Evolutionary conservation across 35 echinoderm and acorn worm species (phyloP), one percentile per base, ranked within the genome.

Genomic region (Chiridota heheva): DNA sequence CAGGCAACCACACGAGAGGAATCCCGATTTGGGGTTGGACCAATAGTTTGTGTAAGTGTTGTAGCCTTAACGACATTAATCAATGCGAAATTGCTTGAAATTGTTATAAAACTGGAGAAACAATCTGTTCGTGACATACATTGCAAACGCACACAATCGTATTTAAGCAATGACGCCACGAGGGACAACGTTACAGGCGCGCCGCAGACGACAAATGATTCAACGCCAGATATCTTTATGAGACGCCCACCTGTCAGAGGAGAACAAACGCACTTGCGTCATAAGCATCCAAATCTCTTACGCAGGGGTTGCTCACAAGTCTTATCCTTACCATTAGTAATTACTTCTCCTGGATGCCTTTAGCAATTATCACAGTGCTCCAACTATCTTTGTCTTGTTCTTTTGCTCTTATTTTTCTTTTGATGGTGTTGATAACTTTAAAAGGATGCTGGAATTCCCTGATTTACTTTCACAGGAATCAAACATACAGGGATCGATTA

Each of bases 261-360:
- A 7, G 7, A 60, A 22, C 55, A 3, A 28, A 22, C 33, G 26
- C 58, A 5, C 58, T 5, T 60, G 20, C 4, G 58, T 5, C 1
- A 3, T 60, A 31, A 60, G 26, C 24, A 24, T 28, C 2, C 33
- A 28, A 60, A 60, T 2, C 58, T 31, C 8, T 6, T 31, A 60
- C 0, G 6, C 0, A 74, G n/a, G 70, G 70, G 22, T 74, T 74
- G 20, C 7, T 16, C 40, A 74, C 70, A 51, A 30, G 43, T 3
- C 2, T 74, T 5, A 18, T 74, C 12, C 24, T 74, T 25, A 74
- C 70, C 20, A 13, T 74, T 5, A 28, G 43, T 1, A 74, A 74
- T 4, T 74, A 74, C 40, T 12, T 74, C 1, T 42, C 70, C 6
- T 74, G 70, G 70, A 28, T 74, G 6, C 70, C 70, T 2, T 74